Percentiles rank a stretch among this genome's conserved stretches.
Evolutionary conservation across 2,113 vertebrate genomes (phyloP).

Genomic region (Plectropomus leopardus): DNA sequence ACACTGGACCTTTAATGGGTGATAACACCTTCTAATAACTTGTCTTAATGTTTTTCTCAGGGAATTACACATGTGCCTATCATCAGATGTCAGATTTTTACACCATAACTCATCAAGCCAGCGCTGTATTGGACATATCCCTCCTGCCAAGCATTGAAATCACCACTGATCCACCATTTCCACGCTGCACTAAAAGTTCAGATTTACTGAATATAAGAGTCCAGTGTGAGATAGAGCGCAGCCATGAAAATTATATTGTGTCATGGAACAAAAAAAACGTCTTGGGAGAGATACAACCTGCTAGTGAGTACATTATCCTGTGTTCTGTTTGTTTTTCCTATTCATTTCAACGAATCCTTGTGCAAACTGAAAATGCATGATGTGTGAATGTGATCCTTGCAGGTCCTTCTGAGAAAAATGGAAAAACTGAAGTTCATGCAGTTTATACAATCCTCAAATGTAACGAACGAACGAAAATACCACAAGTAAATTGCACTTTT

Average conservation of each 20-base stretch:
- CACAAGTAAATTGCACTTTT: conserved; percentile 30
- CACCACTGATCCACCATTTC: conserved; percentile 51
- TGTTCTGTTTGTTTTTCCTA: not conserved
- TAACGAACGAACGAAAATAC: rapidly evolving
- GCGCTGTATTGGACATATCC: conserved; percentile 54
- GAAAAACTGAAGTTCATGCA: not conserved
- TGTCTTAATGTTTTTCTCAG: conserved; percentile 48
- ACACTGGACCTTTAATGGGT: too few relatives aligned
- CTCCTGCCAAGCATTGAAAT: conserved; percentile 57
- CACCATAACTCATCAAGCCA: conserved; percentile 55
- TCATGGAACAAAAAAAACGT: not conserved
- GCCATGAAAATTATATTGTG: conserved; percentile 44
- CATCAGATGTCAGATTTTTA: rapidly evolving
- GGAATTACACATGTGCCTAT: conserved; percentile 69
- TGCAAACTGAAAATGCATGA: not conserved
- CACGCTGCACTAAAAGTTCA: rapidly evolving
- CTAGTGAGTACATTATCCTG: not conserved
- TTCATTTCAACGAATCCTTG: not conserved
- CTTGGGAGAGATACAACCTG: rapidly evolving
- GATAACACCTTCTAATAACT: not conserved
- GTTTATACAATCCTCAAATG: not conserved
- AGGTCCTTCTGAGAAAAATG: not conserved
- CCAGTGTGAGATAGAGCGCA: conserved; percentile 41
- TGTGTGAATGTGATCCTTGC: conserved; percentile 8
- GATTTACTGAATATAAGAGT: rapidly evolving